Percentiles rank a stretch among this genome's conserved stretches.
Evolutionary conservation across 23 tunicate genomes (phyloP).

Genomic region (Trididemnum nubilum): DNA sequence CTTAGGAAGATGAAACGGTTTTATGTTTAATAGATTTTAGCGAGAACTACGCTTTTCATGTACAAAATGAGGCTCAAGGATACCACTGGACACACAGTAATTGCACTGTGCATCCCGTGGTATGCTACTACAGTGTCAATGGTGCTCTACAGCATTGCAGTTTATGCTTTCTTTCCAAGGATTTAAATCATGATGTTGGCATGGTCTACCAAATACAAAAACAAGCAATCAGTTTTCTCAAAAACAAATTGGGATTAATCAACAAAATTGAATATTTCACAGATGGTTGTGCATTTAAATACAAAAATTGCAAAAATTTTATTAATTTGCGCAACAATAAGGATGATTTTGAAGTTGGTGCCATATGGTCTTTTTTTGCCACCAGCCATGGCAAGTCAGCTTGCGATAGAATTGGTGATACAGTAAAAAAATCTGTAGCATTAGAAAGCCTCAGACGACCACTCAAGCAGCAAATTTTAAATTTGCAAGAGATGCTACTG

Average conservation of each 20-base stretch:
- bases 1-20: neutral
- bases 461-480: neutral
- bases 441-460: conserved; percentile 31
- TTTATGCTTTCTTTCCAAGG: conserved; percentile 9
- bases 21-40: conserved; percentile 12
- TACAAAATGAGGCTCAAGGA: conserved; percentile 48
- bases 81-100: conserved; percentile 51
- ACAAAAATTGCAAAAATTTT: conserved; percentile 18
- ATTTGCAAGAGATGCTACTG: neutral
- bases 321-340: conserved; percentile 15
- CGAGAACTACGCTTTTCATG: conserved; percentile 29
- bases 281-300: conserved; percentile 24
- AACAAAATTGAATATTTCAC: conserved; percentile 10
- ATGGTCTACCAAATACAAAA: conserved; percentile 19
- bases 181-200: neutral
- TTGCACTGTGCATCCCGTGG: conserved; percentile 56
- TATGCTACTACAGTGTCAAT: conserved; percentile 25
- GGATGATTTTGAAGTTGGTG: conserved; percentile 14
- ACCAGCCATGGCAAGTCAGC: conserved; percentile 46
- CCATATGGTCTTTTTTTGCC: conserved; percentile 27
- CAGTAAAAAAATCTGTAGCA: conserved; percentile 12
- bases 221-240: conserved; percentile 12
- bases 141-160: conserved; percentile 9
- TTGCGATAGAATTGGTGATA: too few species aligned
- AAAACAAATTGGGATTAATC: neutral